Evolutionary conservation across 2,113 vertebrate species (phyloP), one percentile per base, ranked within the genome.

Genomic region (Carassius gibelio): DNA sequence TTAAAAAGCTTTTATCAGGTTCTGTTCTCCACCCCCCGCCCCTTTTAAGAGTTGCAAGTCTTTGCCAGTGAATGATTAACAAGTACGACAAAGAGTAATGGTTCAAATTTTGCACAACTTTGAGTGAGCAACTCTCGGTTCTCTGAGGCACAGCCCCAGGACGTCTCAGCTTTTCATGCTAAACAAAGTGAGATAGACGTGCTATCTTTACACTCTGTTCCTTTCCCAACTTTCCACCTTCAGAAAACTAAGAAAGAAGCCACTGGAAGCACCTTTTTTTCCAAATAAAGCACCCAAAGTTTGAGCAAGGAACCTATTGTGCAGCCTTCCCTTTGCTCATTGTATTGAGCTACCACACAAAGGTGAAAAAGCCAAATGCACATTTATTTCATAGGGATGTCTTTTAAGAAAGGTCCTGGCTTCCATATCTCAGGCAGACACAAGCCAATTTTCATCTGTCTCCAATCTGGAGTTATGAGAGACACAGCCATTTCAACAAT

Each of bases 151-250:
- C 79, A 83, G 82, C 85, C 38, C 7, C 64, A 83, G 88, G 86
- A 90, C 52, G 62, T 87, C 85, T 87, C 69, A 30, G 30, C 30
- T 26, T 91, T 87, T 92, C 85, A 89, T 78, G 85, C 55, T 83
- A 89, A 88, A 93, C 88, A 90, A 89, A 91, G 83, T 0, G 15
- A 88, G 87, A 89, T 87, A 89, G 86, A 87, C 86, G 83, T 78
- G 87, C 86, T 90, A 89, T 90, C 84, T 85, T 90, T 82, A 83
- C 52, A 84, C 85, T 83, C 23, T 15, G 69, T 84, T 84, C 86
- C 86, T 6, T 42, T n/a, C 19, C 17, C 34, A 78, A 83, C 89
- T 82, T 83, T 87, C 78, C 88, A 87, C 55, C 80, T 85, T 78
- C 83, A 85, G 87, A 85, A 88, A 84, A 88, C 82, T 88, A 78